Conservation (phyloP, 2,797 vertebrate genomes). For the Pithecia hirsuta region DNA sequence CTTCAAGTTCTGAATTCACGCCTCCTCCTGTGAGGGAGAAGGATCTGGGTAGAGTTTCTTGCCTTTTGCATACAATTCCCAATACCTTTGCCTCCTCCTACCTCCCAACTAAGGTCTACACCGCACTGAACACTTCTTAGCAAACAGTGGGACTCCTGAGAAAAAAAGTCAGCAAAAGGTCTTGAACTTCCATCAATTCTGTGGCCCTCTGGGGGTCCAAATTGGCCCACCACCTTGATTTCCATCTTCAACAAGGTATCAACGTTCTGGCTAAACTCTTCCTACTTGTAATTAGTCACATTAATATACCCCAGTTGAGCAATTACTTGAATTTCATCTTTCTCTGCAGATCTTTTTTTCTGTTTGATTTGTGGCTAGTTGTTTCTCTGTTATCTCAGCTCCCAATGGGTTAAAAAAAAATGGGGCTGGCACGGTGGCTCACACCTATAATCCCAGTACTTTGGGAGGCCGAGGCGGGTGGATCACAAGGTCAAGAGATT, state of each 20-base stretch:
- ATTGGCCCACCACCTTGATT: background rate
- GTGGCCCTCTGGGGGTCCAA: background rate
- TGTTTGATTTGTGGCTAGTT: background rate
- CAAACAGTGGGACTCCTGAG: background rate
- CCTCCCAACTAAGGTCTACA: background rate
- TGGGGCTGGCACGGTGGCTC: too few relatives aligned
- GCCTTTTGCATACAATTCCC: background rate
- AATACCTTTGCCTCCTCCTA: background rate
- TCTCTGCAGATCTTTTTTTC: background rate
- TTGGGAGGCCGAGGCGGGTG: too few relatives aligned
- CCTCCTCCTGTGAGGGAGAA: background rate
- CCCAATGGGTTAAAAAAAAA: background rate
- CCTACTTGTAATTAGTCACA: background rate
- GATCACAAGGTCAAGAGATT: too few relatives aligned
- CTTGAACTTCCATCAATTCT: background rate
- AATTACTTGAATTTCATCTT: background rate
- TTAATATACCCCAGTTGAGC: background rate
- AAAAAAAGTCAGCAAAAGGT: background rate
- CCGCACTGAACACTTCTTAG: background rate
- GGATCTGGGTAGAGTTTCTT: background rate
- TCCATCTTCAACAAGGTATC: background rate
- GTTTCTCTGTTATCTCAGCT: background rate
- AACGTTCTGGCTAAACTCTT: background rate
- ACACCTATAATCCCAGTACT: too few relatives aligned
- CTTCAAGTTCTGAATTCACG: background rate